Percentiles rank a stretch among this genome's conserved stretches.
phyloP scores from a whole-genome alignment of 2,113 vertebrate species.

The Pseudorasbora parva region DNA sequence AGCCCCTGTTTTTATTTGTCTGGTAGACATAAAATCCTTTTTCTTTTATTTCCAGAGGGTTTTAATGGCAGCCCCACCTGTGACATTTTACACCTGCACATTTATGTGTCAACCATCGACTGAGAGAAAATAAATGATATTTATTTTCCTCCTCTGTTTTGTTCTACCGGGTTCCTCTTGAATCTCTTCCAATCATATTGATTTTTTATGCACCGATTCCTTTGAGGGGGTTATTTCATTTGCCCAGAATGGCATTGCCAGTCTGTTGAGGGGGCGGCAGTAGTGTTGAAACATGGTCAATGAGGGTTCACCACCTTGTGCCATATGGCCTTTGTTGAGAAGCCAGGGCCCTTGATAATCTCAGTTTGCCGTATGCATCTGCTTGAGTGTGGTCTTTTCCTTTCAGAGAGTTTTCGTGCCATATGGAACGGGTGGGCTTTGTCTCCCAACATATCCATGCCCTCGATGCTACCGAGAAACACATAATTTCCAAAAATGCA shows the following conservation, averaged over 20 bases:
- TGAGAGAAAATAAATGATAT: conserved; percentile 48
- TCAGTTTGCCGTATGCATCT: conserved; percentile 78
- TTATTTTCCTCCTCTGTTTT: conserved; percentile 64
- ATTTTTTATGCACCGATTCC: conserved; percentile 64
- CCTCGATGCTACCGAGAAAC: conserved; percentile 48
- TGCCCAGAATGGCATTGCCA: conserved; percentile 63
- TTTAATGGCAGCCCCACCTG: conserved; percentile 40
- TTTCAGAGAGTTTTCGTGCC: conserved; percentile 73
- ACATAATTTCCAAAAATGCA: conserved; percentile 61
- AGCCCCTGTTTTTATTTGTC: conserved; percentile 51
- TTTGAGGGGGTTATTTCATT: conserved; percentile 62
- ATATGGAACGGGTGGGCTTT: conserved; percentile 78
- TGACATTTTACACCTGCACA: conserved; percentile 43
- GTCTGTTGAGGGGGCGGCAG: conserved; percentile 68
- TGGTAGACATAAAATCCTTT: conserved; percentile 40
- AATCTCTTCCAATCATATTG: conserved; percentile 62
- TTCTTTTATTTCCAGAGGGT: conserved; percentile 46
- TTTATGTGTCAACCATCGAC: conserved; percentile 44
- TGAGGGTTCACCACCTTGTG: conserved; percentile 67
- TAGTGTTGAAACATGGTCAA: conserved; percentile 79
- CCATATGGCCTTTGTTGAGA: conserved; percentile 80
- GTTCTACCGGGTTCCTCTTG: conserved; percentile 59
- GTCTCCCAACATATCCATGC: conserved; percentile 69
- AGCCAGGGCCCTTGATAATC: conserved; percentile 75
- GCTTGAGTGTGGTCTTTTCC: conserved; percentile 75